Evolutionary conservation across 2,797 vertebrate species (phyloP).

Genomic region (Danio jaintianensis): DNA sequence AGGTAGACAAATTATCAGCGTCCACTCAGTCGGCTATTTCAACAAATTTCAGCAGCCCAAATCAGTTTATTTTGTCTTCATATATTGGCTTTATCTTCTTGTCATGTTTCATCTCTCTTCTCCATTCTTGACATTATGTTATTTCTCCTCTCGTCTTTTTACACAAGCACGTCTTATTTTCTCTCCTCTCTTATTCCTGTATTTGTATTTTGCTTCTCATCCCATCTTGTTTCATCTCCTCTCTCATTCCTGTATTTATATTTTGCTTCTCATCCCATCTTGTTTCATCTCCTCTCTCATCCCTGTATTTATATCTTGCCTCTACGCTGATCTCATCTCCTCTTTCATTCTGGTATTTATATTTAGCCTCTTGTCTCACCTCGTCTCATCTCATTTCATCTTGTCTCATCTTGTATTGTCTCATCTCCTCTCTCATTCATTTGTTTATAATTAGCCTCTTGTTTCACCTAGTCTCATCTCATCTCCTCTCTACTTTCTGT

Average conservation of each 20-base stretch:
- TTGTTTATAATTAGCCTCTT: too few species aligned
- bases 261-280: not conserved
- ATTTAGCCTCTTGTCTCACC: too few species aligned
- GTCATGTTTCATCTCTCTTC: not conserved
- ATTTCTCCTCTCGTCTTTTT: not conserved
- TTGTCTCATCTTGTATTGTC: not conserved
- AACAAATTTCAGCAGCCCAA: too few species aligned
- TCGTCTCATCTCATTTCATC: conserved; percentile 24
- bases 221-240: too few species aligned
- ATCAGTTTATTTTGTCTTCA: too few species aligned
- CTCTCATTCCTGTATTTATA: not conserved
- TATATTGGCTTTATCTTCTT: too few species aligned
- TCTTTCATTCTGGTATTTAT: too few species aligned
- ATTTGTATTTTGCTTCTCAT: not conserved
- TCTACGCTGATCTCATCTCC: conserved; percentile 45
- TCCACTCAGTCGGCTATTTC: too few species aligned
- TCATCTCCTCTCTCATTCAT: conserved; percentile 22
- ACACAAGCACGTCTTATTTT: not conserved
- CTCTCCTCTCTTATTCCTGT: not conserved
- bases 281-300: not conserved
- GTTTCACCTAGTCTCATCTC: too few species aligned
- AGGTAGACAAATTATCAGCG: too few species aligned
- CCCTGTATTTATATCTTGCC: not conserved
- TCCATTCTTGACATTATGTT: not conserved
- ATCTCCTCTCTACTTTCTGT: too few species aligned